Conservation (phyloP, 2,113 vertebrate genomes). For the Stigmatopora argus region DNA sequence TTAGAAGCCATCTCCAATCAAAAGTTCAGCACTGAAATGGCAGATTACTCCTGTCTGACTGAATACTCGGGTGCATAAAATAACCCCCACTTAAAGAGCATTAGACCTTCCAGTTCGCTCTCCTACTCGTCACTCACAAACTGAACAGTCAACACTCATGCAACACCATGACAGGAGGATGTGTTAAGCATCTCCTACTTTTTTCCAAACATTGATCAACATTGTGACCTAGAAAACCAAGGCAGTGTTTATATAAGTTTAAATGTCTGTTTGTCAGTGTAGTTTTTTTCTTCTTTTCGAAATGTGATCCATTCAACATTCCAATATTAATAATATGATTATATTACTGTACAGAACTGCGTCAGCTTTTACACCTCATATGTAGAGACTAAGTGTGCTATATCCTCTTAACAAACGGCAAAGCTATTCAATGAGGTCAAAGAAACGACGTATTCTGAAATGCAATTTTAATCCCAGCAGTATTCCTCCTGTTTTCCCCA, state of each 20-base stretch:
- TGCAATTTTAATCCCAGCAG: neutral
- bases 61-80: conserved; percentile 37
- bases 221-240: conserved; percentile 46
- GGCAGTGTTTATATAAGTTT: conserved; percentile 29
- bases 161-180: conserved; percentile 8
- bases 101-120: conserved; percentile 31
- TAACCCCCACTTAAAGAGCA: conserved; percentile 26
- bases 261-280: conserved; percentile 26
- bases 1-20: neutral
- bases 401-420: neutral
- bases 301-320: neutral
- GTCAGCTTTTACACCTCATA: conserved; percentile 3
- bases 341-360: neutral
- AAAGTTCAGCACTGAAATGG: neutral
- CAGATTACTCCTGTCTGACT: conserved; percentile 30
- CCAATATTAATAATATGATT: neutral
- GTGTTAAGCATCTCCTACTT: conserved; percentile 17
- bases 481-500: conserved; percentile 3
- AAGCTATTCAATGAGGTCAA: conserved; percentile 4
- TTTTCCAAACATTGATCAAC: conserved; percentile 39
- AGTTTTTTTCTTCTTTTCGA: conserved; percentile 7
- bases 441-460: neutral
- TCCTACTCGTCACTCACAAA: conserved; percentile 49
- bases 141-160: conserved; percentile 42
- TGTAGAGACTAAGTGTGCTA: neutral